A percentile compares a stretch with the other conserved stretches of the same genome.
Evolutionary conservation across 2,797 vertebrate genomes (phyloP).

Genomic region (Rhyacichthys aspro): DNA sequence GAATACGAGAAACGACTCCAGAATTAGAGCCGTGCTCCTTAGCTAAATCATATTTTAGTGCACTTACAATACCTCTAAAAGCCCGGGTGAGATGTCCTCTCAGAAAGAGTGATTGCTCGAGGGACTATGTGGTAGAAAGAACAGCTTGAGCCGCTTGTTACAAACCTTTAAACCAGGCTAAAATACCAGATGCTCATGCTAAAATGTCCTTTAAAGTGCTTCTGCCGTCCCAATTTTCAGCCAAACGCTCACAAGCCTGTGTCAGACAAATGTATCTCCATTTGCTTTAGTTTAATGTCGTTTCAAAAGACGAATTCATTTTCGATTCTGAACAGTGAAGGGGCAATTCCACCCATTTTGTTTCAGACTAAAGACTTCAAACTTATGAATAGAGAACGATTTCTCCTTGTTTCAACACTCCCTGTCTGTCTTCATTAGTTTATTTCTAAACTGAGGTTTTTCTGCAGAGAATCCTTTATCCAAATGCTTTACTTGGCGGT

Average conservation of each 20-base stretch:
- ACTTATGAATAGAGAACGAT: not conserved
- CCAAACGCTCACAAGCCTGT: slow-evolving; percentile 29
- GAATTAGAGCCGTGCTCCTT: slow-evolving; percentile 48
- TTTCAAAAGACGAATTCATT: slow-evolving; percentile 27
- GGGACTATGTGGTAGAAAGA: slow-evolving; percentile 45
- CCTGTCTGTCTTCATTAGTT: no score
- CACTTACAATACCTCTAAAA: slow-evolving; percentile 71
- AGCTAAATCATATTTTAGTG: slow-evolving; percentile 70
- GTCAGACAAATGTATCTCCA: slow-evolving; percentile 39
- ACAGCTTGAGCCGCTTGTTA: slow-evolving; percentile 61
- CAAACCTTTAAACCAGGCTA: slow-evolving; percentile 59
- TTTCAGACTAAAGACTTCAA: slow-evolving; percentile 16
- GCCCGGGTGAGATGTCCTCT: slow-evolving; percentile 47
- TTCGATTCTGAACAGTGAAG: slow-evolving; percentile 17
- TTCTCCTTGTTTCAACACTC: not conserved
- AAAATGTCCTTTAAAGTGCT: slow-evolving; percentile 46
- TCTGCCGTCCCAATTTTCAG: slow-evolving; percentile 30
- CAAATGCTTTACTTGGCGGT: no score
- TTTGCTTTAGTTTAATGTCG: slow-evolving; percentile 32
- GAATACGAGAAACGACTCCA: slow-evolving; percentile 49
- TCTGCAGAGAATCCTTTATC: no score
- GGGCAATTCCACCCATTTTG: slow-evolving; percentile 16
- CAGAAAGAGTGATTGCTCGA: slow-evolving; percentile 42
- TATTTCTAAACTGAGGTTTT: no score
- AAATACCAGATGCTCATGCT: slow-evolving; percentile 54